phyloP scores from a whole-genome alignment of 1,140 invertebrate genomes.

The Lepidurus couesii region DNA sequence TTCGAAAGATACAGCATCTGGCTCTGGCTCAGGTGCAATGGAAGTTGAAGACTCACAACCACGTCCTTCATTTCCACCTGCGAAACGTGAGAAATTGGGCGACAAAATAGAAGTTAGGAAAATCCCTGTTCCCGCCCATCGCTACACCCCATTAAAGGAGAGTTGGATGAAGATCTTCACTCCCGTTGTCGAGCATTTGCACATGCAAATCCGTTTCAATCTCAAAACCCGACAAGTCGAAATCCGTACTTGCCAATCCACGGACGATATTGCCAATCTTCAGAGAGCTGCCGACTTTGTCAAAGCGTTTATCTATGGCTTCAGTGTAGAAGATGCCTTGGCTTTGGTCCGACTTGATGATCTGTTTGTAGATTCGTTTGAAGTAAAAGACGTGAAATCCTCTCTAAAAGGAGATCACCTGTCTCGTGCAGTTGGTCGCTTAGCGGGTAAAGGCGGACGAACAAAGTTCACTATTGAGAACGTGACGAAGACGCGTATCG shows the following conservation, averaged over 20 bases:
- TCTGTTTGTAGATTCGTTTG: slow-evolving; percentile 94
- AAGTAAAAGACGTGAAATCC: slow-evolving; percentile 93
- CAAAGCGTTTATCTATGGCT: slow-evolving; percentile 90
- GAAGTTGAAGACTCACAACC: slow-evolving; percentile 26
- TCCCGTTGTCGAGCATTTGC: slow-evolving; percentile 89
- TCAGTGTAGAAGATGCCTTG: slow-evolving; percentile 95
- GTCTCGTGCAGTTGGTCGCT: slow-evolving; percentile 86
- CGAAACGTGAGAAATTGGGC: slow-evolving; percentile 33
- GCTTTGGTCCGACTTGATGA: slow-evolving; percentile 93
- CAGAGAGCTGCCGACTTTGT: slow-evolving; percentile 99
- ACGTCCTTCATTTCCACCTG: slow-evolving; percentile 34
- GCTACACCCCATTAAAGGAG: slow-evolving; percentile 89
- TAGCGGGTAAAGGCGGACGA: slow-evolving; percentile 94
- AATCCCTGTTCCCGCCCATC: slow-evolving; percentile 62
- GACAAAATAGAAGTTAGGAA: slow-evolving; percentile 48
- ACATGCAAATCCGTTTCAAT: slow-evolving; percentile 92
- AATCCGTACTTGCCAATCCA: slow-evolving; percentile 67
- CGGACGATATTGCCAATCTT: slow-evolving; percentile 79
- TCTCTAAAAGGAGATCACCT: slow-evolving; percentile 90
- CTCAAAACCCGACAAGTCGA: slow-evolving; percentile 85
- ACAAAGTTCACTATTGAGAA: slow-evolving; percentile 99
- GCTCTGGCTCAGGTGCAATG: background rate
- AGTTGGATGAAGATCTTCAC: slow-evolving; percentile 97
- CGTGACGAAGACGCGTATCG: slow-evolving; percentile 96
- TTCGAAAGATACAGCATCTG: background rate